A percentile compares a stretch with the other conserved stretches of the same genome.
These are phyloP conservation scores for Chionodraco myersi DNA, from an alignment of 2,113 vertebrate genomes.

Conservation along the genomic window DNA sequence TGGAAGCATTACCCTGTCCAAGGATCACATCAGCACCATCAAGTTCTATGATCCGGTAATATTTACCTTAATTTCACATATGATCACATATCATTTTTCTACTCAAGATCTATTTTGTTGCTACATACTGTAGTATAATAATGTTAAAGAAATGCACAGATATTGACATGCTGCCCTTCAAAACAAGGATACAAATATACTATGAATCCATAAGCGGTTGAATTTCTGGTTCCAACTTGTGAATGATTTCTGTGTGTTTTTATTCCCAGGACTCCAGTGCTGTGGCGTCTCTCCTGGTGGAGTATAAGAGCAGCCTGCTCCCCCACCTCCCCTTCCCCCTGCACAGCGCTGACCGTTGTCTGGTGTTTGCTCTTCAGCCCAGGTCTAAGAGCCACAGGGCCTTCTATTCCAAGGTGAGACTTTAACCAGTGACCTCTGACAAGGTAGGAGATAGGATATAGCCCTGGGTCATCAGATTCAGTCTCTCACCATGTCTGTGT, in stretches of 20 bases:
- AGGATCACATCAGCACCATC: slow-evolving; percentile 86
- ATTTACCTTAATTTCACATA: background rate
- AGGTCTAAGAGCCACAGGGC: slow-evolving; percentile 90
- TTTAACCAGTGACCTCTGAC: background rate
- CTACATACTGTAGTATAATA: too few relatives aligned
- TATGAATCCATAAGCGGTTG: too few relatives aligned
- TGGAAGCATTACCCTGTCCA: slow-evolving; percentile 88
- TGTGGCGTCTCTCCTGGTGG: slow-evolving; percentile 89
- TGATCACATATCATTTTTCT: too few relatives aligned
- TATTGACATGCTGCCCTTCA: too few relatives aligned
- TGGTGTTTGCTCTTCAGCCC: slow-evolving; percentile 90
- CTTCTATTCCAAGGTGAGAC: slow-evolving; percentile 91
- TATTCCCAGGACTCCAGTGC: slow-evolving; percentile 86
- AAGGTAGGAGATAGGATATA: background rate
- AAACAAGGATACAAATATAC: too few relatives aligned
- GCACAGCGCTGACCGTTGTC: slow-evolving; percentile 82
- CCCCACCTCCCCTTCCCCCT: slow-evolving; percentile 90
- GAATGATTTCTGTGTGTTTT: background rate
- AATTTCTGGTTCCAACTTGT: background rate
- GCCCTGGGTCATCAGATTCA: background rate
- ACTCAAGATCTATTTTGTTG: too few relatives aligned
- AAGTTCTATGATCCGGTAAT: slow-evolving; percentile 90
- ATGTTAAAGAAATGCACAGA: too few relatives aligned
- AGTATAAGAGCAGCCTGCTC: slow-evolving; percentile 86
- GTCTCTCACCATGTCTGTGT: background rate